Evolutionary conservation across 2,113 vertebrate species (phyloP).

Genomic region (Collichthys lucidus): DNA sequence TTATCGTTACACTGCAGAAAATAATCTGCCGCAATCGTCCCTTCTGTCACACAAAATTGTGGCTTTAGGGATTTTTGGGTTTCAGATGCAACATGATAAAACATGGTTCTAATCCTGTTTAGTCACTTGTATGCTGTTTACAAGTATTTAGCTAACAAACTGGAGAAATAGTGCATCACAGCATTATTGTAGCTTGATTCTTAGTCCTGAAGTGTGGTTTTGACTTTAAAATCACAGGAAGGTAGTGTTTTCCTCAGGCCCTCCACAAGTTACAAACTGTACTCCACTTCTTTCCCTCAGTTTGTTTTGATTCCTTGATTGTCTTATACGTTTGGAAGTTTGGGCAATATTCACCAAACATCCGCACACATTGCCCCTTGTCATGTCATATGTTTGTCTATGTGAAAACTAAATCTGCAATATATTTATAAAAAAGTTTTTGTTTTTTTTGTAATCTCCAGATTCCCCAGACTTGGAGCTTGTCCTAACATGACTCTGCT

Average conservation of each 20-base stretch:
- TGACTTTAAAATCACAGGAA: neutral
- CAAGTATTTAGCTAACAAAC: neutral
- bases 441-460: constrained; percentile 18
- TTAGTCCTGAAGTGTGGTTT: neutral
- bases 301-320: neutral
- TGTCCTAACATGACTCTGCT: constrained; percentile 47
- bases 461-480: constrained; percentile 42
- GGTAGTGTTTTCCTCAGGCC: neutral
- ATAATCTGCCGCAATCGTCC: neutral
- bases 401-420: neutral
- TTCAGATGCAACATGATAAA: neutral
- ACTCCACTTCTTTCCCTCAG: neutral
- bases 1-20: neutral
- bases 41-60: neutral
- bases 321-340: neutral
- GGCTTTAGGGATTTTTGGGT: neutral
- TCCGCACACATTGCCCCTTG: neutral
- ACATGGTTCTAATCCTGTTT: neutral
- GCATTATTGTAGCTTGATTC: neutral
- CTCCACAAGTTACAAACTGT: neutral
- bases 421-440: neutral
- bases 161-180: neutral
- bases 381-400: neutral
- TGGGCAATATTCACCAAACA: neutral
- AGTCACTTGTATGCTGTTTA: neutral